phyloP scores from a whole-genome alignment of 2,797 vertebrate species.

The Thaleichthys pacificus region DNA sequence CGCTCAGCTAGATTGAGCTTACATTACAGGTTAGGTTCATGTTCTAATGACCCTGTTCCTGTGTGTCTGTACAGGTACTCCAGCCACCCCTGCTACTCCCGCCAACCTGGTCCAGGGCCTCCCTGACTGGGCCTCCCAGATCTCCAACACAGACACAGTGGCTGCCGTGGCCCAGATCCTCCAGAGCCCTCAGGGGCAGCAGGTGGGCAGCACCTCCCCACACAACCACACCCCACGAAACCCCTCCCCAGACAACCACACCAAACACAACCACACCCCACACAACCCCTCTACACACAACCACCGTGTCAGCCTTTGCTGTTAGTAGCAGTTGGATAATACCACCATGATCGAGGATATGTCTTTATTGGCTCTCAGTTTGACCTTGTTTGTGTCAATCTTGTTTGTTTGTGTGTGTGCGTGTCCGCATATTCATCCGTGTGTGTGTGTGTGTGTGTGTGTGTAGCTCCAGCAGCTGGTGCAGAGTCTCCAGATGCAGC shows the following conservation, averaged over 20 bases:
- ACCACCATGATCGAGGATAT: too few species aligned
- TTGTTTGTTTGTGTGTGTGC: constrained; percentile 17
- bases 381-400: neutral
- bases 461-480: constrained; percentile 94
- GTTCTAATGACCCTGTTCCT: neutral
- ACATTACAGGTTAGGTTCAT: neutral
- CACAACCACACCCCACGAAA: neutral
- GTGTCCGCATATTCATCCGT: neutral
- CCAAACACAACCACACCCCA: too few species aligned
- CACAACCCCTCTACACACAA: neutral
- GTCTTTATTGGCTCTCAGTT: too few species aligned
- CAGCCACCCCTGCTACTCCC: constrained; percentile 94
- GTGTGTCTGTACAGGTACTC: constrained; percentile 81
- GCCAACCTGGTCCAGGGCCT: constrained; percentile 91
- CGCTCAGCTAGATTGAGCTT: neutral
- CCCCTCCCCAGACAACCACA: too few species aligned
- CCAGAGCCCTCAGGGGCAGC: constrained; percentile 97
- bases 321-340: too few species aligned
- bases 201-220: constrained; percentile 74
- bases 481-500: constrained; percentile 95
- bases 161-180: constrained; percentile 97
- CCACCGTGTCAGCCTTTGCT: neutral
- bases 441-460: constrained; percentile 4
- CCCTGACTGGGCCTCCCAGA: constrained; percentile 97
- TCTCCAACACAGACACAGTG: constrained; percentile 94